Evolutionary conservation across 2,113 vertebrate genomes (phyloP).

Genomic region (Nannobrachium achirus): DNA sequence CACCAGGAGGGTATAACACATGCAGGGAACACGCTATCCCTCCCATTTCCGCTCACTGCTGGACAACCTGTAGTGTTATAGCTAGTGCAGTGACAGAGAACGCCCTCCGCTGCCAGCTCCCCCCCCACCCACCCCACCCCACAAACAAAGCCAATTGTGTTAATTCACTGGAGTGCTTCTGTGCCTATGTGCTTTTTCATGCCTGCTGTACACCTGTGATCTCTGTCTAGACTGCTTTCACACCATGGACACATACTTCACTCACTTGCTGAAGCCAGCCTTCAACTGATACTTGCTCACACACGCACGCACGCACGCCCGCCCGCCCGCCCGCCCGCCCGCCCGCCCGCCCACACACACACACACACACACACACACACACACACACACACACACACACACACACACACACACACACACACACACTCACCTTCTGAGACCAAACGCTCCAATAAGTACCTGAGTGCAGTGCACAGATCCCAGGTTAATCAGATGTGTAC

Average conservation of each 20-base stretch:
- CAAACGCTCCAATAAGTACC: background rate
- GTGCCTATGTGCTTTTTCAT: conserved; percentile 15
- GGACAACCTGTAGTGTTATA: too few species aligned
- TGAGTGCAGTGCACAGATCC: background rate
- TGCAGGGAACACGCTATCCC: too few species aligned
- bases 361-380: conserved; percentile 10
- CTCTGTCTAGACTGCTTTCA: conserved; percentile 4
- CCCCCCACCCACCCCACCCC: too few species aligned
- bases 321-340: background rate
- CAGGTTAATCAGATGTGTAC: background rate
- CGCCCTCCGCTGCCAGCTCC: too few species aligned
- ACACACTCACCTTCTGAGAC: background rate
- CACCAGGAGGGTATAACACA: too few species aligned
- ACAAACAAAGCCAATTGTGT: too few species aligned
- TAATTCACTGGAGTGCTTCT: background rate
- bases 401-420: conserved; percentile 12
- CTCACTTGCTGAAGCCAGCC: too few species aligned
- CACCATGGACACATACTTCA: too few species aligned
- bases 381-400: conserved; percentile 12
- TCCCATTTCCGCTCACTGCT: too few species aligned
- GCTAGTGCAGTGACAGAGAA: too few species aligned
- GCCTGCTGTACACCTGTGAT: conserved; percentile 24
- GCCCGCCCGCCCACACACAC: background rate
- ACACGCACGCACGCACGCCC: background rate
- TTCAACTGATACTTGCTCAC: background rate